phyloP scores from a whole-genome alignment of 2,888 invertebrate genomes.

The Brachyopa scutellaris region DNA sequence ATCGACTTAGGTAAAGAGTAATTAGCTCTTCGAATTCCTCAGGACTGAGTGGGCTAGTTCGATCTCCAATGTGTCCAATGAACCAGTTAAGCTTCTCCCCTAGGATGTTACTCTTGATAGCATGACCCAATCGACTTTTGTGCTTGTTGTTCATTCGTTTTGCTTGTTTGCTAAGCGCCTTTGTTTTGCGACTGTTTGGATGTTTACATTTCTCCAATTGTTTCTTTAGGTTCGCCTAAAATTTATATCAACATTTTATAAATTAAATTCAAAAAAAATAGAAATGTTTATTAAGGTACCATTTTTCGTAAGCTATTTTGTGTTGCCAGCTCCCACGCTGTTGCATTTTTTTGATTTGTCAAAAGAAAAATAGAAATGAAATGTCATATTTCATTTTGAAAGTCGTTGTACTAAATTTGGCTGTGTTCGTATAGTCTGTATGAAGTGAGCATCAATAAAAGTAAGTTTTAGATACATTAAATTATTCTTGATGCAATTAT shows the following conservation, averaged over 20 bases:
- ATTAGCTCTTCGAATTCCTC: conserved; percentile 84
- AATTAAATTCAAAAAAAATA: background rate
- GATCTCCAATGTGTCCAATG: conserved; percentile 84
- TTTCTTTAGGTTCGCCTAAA: conserved; percentile 82
- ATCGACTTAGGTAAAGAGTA: conserved; percentile 84
- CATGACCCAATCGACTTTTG: conserved; percentile 83
- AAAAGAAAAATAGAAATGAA: background rate
- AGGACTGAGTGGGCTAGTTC: conserved; percentile 83
- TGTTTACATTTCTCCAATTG: conserved; percentile 86
- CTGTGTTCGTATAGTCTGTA: no score
- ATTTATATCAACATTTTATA: background rate
- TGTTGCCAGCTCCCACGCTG: background rate
- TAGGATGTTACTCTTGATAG: conserved; percentile 87
- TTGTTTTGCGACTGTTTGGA: conserved; percentile 93
- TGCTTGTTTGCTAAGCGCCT: conserved; percentile 87
- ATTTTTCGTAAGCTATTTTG: conserved; percentile 11
- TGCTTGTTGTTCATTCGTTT: conserved; percentile 83
- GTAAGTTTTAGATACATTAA: no score
- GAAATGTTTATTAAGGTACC: conserved; percentile 26
- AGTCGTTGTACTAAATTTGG: no score
- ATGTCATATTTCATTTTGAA: no score
- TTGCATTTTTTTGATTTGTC: background rate
- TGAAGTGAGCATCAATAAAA: no score
- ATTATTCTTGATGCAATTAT: no score
- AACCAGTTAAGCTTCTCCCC: conserved; percentile 92